Base-by-base conservation (phyloP, 1,140 invertebrate genomes). In the Physella acuta region DNA sequence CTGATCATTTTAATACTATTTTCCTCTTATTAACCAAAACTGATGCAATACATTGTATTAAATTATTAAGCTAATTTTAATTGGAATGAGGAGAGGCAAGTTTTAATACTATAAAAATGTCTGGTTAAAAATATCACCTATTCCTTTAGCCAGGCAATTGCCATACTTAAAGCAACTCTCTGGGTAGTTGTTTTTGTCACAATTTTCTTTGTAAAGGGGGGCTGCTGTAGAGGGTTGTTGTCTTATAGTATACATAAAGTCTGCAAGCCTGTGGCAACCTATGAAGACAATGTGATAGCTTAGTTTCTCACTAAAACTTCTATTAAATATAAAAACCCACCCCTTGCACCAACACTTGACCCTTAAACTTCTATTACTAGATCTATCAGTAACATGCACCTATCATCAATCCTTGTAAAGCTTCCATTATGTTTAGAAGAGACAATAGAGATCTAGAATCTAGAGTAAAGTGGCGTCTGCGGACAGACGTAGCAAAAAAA, bases 241-340 rank as follows among this genome's bases (percentile, higher is more conserved):
- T 75, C 91, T 91, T 1, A 96, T 89, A 0, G 89, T 87, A 82
- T 95, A 93, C 34, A 93, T 85, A 83, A 92, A 97, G 84, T 96
- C 93, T 0, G 91, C 94, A 2, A 97, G 85, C 53, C 96, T 84
- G 85, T 96, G 94, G 82, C 94, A 97, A n/a, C 91, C 93, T 93
- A 71, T 17, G n/a, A 87, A 85, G 37, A 62, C 16, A 14, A 30
- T 39, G 34, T 24, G 31, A 30, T 39, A 44, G 44, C 16, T 39
- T 30, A 17, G 55, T 24, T 55, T n/a, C n/a, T n/a, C n/a, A n/a
- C n/a, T n/a, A n/a, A 53, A 31, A 17, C 31, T 31, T 52, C 61
- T 33, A 36, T 31, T 36, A 8, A 16, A 33, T 61, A 33, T 26
- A 24, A 24, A 24, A 5, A 24, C 59, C 59, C 59, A 24, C 59